Evolutionary conservation across 2,888 invertebrate genomes (phyloP), one percentile per base, ranked within the genome.

Genomic region (Anoncus sp.): DNA sequence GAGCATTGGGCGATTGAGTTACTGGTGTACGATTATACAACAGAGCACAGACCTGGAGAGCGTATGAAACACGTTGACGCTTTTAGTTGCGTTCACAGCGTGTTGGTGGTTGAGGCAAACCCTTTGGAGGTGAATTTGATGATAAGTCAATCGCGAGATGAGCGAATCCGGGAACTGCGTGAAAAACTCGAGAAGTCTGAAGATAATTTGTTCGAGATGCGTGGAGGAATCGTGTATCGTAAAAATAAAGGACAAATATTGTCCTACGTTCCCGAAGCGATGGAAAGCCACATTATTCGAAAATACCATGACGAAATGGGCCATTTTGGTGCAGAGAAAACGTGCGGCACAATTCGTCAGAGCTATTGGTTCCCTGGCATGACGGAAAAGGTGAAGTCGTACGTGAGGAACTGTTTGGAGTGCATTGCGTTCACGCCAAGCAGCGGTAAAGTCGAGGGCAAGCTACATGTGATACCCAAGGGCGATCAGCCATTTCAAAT

Each of bases 21-120:
- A 10, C 81, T 84, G 63, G 82, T 82, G 75, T 82, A 71, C 75
- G 81, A 83, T 63, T 87, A 81, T 57, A 63, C 57, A 18, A 45
- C 84, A 7, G 82, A 82, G 38, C 87, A 87, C 63, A 55, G 85
- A 27, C 20, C 75, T 2, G 79, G 79, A 7, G 73, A 45, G 2
- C 62, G 81, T 47, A 86, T 86, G 85, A 57, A 45, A 6, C 86
- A 87, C 74, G 86, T 84, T 4, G 85, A 87, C 74, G 85, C 85
- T 12, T 63, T 86, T 35, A 84, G 84, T 53, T 20, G 71, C 18
- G 45, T 7, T n/a, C n/a, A n/a, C n/a, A n/a, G n/a, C n/a, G n/a
- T 4, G 7, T 31, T 31, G 31, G 31, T 31, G 31, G 7, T 31
- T 6, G 31, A 31, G 7, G 31, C 4, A 6, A 31, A 31, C 31